Evolutionary conservation across 2,888 invertebrate species (phyloP).

Genomic region (Timandra comae): DNA sequence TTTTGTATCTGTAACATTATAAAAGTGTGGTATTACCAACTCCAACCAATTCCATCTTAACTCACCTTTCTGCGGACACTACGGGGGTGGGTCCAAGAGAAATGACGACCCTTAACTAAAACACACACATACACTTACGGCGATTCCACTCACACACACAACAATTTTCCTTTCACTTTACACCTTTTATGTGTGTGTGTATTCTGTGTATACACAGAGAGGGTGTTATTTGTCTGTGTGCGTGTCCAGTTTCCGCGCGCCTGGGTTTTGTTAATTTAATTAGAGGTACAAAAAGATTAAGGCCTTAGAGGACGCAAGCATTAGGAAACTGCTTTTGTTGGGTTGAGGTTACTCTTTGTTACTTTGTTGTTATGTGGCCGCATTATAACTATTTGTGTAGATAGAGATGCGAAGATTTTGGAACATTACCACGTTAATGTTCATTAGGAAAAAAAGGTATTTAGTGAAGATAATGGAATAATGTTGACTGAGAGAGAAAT

Average conservation of each 20-base stretch:
- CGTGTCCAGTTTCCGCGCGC: constrained; percentile 73
- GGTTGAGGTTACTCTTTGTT: constrained; percentile 34
- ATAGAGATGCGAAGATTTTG: too few species aligned
- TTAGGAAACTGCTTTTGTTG: constrained; percentile 67
- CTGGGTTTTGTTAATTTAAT: constrained; percentile 76
- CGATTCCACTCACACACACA: constrained; percentile 47
- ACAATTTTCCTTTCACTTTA: constrained; percentile 35
- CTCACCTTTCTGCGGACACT: constrained; percentile 78
- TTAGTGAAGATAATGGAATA: too few species aligned
- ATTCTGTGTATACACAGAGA: constrained; percentile 32
- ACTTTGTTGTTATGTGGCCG: constrained; percentile 12
- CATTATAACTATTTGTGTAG: constrained; percentile 4
- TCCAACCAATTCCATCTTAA: constrained; percentile 54
- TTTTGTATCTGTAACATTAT: too few species aligned
- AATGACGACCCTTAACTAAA: constrained; percentile 78
- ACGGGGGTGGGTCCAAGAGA: constrained; percentile 77
- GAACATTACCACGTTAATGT: too few species aligned
- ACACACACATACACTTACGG: constrained; percentile 68
- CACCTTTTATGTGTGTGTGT: constrained; percentile 26
- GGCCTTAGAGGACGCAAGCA: constrained; percentile 63
- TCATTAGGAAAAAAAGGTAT: too few species aligned
- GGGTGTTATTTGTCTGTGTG: constrained; percentile 40
- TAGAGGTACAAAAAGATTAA: constrained; percentile 77
- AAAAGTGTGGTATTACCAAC: constrained; percentile 37
- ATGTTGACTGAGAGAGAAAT: too few species aligned